Base-by-base conservation (phyloP, 2,113 vertebrate species). In the Megaceryle maxima region DNA sequence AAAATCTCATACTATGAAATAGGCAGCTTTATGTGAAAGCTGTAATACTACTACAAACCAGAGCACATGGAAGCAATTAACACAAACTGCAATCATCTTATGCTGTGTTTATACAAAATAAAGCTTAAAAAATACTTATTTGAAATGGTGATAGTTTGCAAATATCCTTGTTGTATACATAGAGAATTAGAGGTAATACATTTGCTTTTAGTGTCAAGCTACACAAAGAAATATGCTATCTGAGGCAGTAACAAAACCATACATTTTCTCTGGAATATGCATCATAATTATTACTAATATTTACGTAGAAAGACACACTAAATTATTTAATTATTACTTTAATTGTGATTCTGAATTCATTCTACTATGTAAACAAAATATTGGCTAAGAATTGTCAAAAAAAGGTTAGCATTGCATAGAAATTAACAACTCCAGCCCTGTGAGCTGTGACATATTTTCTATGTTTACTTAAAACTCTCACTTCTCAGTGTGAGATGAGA, bases 11-110 rank as follows among this genome's bases (percentile, higher is more conserved):
- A 37, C 70, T 84, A 44, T 33, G 22, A 90, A 92, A 83, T 5
- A 83, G 29, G 20, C 56, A 76, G 13, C 9, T 51, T 51, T 51
- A 51, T 81, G 70, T 80, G 64, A 87, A 91, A 84, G 28, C 33
- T 77, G 13, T 13, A 67, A 19, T 37, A 59, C 33, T 66, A 90
- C 39, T 57, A 83, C 29, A 90, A 91, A 86, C 19, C 46, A 82
- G 16, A 78, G 29, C 74, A 94, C 60, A 41, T 74, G 81, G 72
- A 96, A 96, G 48, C 43, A 93, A 79, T 95, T 75, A 95, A 80
- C 18, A 79, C 31, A 53, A 59, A 69, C 5, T 77, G 50, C 16
- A 91, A 56, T 63, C 35, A 80, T 56, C 29, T 81, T 68, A 43
- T 28, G 33, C 33, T 68, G 43, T 51, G 35, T 82, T 84, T 95